Percentiles rank a stretch among this genome's conserved stretches.
Evolutionary conservation across 37 sponge, comb jelly and placozoan species (phyloP).

Genomic region (Cliona cf. orientalis): DNA sequence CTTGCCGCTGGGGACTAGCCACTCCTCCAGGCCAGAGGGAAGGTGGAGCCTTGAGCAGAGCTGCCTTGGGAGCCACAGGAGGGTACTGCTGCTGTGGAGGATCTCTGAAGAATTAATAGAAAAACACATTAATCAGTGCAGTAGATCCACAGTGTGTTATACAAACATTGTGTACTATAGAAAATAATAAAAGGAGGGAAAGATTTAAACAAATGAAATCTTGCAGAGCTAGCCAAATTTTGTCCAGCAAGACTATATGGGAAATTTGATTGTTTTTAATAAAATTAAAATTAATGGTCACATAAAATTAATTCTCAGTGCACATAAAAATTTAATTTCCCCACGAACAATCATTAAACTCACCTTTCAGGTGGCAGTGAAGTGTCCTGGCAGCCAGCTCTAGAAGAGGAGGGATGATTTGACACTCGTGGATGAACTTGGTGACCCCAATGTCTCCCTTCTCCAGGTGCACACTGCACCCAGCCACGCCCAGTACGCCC

Average conservation of each 20-base stretch:
- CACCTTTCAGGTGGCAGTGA: slow-evolving; percentile 1
- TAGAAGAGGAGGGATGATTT: background rate
- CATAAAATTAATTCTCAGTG: no score
- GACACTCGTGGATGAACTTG: background rate
- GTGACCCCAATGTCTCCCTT: background rate
- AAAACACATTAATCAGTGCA: no score
- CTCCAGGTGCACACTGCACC: background rate
- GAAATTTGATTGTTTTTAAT: no score
- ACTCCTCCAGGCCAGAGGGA: background rate
- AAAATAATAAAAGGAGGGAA: no score
- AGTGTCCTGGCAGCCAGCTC: background rate
- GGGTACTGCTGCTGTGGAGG: no score
- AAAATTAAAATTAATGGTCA: no score
- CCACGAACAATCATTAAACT: background rate
- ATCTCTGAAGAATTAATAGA: no score
- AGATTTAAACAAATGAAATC: no score
- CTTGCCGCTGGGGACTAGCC: slow-evolving; percentile 6
- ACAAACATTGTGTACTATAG: no score
- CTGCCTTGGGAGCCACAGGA: background rate
- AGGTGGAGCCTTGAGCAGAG: background rate
- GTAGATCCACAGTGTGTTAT: no score
- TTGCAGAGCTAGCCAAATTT: no score
- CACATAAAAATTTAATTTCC: background rate
- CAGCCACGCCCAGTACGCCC: slow-evolving; percentile 1
- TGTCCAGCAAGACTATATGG: no score